These are phyloP conservation scores for Hypomecis atomaria DNA, from an alignment of 2,888 invertebrate species.

Conservation along the genomic window DNA sequence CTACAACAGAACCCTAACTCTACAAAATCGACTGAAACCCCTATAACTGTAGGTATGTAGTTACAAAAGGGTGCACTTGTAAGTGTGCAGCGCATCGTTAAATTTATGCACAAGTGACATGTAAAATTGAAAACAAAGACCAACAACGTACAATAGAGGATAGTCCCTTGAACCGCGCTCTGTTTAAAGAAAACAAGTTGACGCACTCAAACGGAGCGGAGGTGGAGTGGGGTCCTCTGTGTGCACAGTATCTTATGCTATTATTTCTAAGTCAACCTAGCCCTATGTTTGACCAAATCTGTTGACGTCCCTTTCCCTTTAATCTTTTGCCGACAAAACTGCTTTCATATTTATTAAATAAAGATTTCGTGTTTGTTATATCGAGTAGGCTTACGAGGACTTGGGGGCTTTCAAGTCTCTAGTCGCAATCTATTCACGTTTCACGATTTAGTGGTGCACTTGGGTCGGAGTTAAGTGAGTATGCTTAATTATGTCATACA, in stretches of 20 bases:
- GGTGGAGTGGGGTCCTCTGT: slow-evolving; percentile 73
- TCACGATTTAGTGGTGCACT: neutral
- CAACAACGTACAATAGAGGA: slow-evolving; percentile 48
- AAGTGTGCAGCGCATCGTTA: slow-evolving; percentile 27
- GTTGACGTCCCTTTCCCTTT: slow-evolving; percentile 74
- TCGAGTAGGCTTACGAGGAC: slow-evolving; percentile 34
- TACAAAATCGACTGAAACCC: slow-evolving; percentile 1
- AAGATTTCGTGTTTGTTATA: slow-evolving; percentile 44
- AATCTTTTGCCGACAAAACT: slow-evolving; percentile 74
- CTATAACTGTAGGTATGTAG: slow-evolving; percentile 5
- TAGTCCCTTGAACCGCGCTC: slow-evolving; percentile 58
- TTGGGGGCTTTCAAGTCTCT: slow-evolving; percentile 18
- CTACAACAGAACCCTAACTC: no score
- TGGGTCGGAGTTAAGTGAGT: neutral
- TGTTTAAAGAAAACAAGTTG: slow-evolving; percentile 81
- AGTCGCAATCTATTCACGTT: slow-evolving; percentile 6
- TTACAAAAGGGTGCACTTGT: slow-evolving; percentile 22
- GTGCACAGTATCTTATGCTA: slow-evolving; percentile 80
- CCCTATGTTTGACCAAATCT: slow-evolving; percentile 79
- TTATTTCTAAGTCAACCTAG: slow-evolving; percentile 80
- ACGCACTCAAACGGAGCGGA: slow-evolving; percentile 73
- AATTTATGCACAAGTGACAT: slow-evolving; percentile 48
- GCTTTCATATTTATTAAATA: slow-evolving; percentile 61
- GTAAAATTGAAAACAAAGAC: slow-evolving; percentile 46
- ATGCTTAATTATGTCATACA: no score